These are phyloP conservation scores for Podargus strigoides DNA, from an alignment of 2,797 vertebrate species.

Conservation along the genomic window DNA sequence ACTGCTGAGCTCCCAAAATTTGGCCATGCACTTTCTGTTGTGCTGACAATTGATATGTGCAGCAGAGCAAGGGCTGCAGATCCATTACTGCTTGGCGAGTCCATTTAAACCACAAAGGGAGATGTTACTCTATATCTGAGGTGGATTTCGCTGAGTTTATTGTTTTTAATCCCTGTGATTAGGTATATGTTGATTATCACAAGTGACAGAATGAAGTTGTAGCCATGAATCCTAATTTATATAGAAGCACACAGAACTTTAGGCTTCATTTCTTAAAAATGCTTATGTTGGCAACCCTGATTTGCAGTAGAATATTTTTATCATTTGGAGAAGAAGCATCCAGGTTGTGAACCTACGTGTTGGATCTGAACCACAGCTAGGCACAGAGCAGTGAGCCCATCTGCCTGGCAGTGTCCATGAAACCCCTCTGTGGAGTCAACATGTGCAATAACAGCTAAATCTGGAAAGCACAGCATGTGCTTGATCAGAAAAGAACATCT, in stretches of 20 bases:
- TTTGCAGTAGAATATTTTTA: not conserved
- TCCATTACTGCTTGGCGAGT: not conserved
- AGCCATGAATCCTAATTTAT: conserved; percentile 74
- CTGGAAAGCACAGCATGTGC: not conserved
- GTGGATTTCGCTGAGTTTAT: not conserved
- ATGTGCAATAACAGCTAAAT: not conserved
- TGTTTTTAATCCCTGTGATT: not conserved
- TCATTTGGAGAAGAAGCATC: not conserved
- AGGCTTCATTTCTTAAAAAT: conserved; percentile 44
- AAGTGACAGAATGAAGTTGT: not conserved
- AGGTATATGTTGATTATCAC: not conserved
- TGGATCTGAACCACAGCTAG: not conserved
- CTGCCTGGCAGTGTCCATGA: not conserved
- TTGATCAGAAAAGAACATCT: not conserved
- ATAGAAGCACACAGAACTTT: conserved; percentile 74
- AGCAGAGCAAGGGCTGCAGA: not conserved
- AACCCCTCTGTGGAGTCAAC: not conserved
- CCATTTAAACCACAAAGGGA: not conserved
- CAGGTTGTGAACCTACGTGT: not conserved
- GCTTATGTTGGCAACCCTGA: not conserved
- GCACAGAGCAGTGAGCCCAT: not conserved
- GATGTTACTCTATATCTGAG: not conserved
- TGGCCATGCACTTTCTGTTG: fast-evolving
- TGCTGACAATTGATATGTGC: not conserved
- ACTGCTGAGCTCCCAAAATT: not conserved